Base-by-base conservation (phyloP, 2,797 vertebrate species). In the Pangasius djambal region DNA sequence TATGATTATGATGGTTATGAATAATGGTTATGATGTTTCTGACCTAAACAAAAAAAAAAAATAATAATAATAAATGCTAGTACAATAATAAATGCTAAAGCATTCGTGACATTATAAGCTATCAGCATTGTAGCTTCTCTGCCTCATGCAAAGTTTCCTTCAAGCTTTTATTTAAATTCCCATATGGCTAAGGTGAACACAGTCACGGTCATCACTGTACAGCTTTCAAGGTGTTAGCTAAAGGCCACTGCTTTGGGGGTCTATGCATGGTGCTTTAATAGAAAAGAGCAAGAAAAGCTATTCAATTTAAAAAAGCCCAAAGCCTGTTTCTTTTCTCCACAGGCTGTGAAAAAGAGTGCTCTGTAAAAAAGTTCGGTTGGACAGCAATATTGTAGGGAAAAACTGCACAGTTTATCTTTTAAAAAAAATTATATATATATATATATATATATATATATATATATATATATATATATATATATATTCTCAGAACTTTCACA, bases 211-310 rank as follows among this genome's bases (percentile, higher is more conserved):
- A 75, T 90, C 87, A 90, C 79, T 40, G 59, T 55, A 48, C 55
- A 85, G 84, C 87, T 87, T 91, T 91, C 77, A 89, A 89, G 77
- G 87, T 70, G 87, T 70, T 87, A 82, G 88, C 89, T 88, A 90
- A 83, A 90, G 90, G 85, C 85, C 87, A 65, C 0, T 79, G 61
- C 86, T 90, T 79, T 72, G 37, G 87, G 87, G 70, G 18, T 86
- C 63, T 87, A 67, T 65, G 34, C 70, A 79, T 31, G 34, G 88
- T 59, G 75, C 82, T 90, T 86, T 91, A 91, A 90, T 90, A 72
- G 88, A 86, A 92, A 90, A 81, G 59, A 83, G 86, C 87, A 85
- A 61, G 28, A 82, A 87, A 91, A 78, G 55, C 65, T 44, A 52
- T 77, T 86, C 70, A 84, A 88, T 79, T 85, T n/a, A 37, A 74